Evolutionary conservation across 2,888 invertebrate genomes (phyloP), one percentile per base, ranked within the genome.

Genomic region (Hyppa rectilinea): DNA sequence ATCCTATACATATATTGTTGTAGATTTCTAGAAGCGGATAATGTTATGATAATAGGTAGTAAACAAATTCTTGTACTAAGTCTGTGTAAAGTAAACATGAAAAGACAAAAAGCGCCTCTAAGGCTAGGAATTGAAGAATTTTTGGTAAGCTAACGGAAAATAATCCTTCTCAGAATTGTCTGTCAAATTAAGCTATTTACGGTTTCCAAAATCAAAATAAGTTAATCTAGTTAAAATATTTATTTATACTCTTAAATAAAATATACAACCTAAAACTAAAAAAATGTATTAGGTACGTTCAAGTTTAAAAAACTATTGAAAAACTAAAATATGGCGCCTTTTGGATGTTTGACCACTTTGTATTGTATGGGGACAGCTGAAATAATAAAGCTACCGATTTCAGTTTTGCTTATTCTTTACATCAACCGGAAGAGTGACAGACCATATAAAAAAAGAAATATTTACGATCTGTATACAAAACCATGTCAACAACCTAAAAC

Each of bases 401-500:
- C 7, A 47, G 23, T 38, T 43, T 58, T 20, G 26, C 34, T 4
- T 9, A 76, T 70, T 34, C n/a, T 4, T 23, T 40, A 7, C 60
- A 47, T 20, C 17, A n/a, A 63, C 50, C 36, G 50, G 40, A 50
- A 56, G 4, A 70, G 5, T n/a, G 14, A 55, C 38, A 17, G 12
- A 17, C 2, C 31, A 20, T 23, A 56, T 55, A 31, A 58, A 58
- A 56, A 52, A 23, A 2, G 20, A 0, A 47, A 49, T 55, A 56
- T 75, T 60, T 60, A 60, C 36, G 59, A 29, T 55, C 26, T 47
- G 34, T 34, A 38, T 40, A 58, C 40, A 61, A 68, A 40, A 47
- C 36, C n/a, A 76, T 60, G 77, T 59, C 81, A 73, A 73, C 34
- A 68, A 77, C 73, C 73, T 62, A 36, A 50, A 50, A 65, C 53